phyloP scores from a whole-genome alignment of 2,888 invertebrate species.

The Zygaena filipendulae region DNA sequence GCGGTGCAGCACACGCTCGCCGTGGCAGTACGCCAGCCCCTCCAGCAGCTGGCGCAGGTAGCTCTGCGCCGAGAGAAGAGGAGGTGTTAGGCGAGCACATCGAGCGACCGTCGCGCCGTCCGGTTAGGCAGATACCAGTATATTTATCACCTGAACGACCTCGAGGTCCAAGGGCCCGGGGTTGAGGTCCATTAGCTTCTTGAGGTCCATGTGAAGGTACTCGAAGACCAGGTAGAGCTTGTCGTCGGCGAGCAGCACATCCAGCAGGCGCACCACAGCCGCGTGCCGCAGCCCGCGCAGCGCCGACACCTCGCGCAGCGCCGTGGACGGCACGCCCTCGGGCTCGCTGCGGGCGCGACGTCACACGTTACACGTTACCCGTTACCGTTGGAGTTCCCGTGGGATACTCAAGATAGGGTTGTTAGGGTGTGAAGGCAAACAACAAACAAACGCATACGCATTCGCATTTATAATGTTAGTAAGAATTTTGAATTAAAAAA shows the following conservation, averaged over 20 bases:
- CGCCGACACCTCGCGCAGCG: conserved; percentile 94
- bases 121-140: background rate
- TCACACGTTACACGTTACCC: background rate
- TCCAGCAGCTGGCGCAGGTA: conserved; percentile 89
- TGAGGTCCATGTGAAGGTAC: conserved; percentile 92
- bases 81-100: too few species aligned
- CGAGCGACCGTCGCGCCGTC: conserved; percentile 1
- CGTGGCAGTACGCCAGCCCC: conserved; percentile 92
- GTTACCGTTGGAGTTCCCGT: too few species aligned
- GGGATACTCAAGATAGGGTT: too few species aligned
- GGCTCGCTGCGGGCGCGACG: conserved; percentile 74
- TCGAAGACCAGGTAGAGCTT: conserved; percentile 95
- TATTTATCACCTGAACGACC: conserved; percentile 72
- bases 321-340: conserved; percentile 98
- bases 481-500: too few species aligned
- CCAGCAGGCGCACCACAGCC: conserved; percentile 89
- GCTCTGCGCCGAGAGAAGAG: conserved; percentile 68
- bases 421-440: conserved; percentile 1
- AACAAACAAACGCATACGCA: too few species aligned
- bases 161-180: conserved; percentile 71
- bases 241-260: conserved; percentile 87
- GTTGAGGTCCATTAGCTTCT: conserved; percentile 83
- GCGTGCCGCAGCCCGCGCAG: conserved; percentile 91
- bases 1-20: conserved; percentile 88
- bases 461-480: too few species aligned